Evolutionary conservation across 2,113 vertebrate species (phyloP).

Genomic region (Oryzias melastigma): DNA sequence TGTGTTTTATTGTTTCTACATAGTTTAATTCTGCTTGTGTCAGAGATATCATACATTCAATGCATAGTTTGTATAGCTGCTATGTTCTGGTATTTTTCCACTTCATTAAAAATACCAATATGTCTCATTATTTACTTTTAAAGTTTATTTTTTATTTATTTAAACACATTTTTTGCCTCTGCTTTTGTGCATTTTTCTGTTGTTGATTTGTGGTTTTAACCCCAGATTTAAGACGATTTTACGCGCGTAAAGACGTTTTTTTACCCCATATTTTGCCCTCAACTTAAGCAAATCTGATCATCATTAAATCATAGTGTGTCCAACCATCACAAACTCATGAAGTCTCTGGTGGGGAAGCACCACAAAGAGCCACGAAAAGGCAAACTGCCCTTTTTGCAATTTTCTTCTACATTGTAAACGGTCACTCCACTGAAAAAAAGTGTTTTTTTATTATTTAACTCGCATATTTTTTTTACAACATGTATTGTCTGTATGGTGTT

Average conservation of each 20-base stretch:
- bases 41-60: conserved; percentile 77
- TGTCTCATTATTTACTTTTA: conserved; percentile 21
- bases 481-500: conserved; percentile 48
- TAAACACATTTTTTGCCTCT: conserved; percentile 36
- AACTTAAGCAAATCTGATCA: conserved; percentile 13
- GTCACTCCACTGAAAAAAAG: conserved; percentile 74
- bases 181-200: not conserved
- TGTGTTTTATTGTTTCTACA: conserved; percentile 25
- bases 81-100: conserved; percentile 45
- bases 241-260: conserved; percentile 28
- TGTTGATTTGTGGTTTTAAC: conserved; percentile 9
- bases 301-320: conserved; percentile 30
- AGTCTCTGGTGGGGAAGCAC: conserved; percentile 52
- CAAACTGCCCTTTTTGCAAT: conserved; percentile 58
- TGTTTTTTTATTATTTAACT: conserved; percentile 50
- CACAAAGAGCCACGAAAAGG: conserved; percentile 53
- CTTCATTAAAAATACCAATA: conserved; percentile 36
- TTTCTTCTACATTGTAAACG: conserved; percentile 72
- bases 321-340: conserved; percentile 50
- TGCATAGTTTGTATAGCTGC: conserved; percentile 80
- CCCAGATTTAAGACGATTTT: conserved; percentile 19
- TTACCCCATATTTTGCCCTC: conserved; percentile 1
- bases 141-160: conserved; percentile 2
- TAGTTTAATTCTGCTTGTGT: conserved; percentile 44
- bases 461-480: conserved; percentile 69